A percentile compares a stretch with the other conserved stretches of the same genome.
Conservation (phyloP, 2,888 invertebrate genomes). For the Dexiosoma caninum region DNA sequence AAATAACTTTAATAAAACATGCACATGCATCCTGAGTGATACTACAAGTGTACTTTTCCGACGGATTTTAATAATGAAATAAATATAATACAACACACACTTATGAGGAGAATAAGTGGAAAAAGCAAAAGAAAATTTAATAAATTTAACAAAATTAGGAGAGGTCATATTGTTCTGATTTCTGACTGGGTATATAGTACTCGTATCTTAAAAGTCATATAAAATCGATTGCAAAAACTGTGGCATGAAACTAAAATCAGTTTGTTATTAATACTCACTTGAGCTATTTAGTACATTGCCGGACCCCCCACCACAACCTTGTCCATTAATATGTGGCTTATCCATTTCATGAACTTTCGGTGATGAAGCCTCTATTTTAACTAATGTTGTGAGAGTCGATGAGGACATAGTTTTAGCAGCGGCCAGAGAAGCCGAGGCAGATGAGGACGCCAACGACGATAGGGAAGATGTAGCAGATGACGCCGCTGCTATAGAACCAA, state of each 20-base stretch:
- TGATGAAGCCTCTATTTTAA: slow-evolving; percentile 77
- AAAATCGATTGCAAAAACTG: too few relatives aligned
- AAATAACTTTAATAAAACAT: too few relatives aligned
- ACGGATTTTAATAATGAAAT: too few relatives aligned
- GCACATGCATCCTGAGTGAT: too few relatives aligned
- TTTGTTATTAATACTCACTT: slow-evolving; percentile 24
- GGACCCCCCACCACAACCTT: slow-evolving; percentile 56
- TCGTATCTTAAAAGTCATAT: too few relatives aligned
- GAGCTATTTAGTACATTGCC: slow-evolving; percentile 68
- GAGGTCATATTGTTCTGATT: too few relatives aligned
- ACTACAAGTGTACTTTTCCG: too few relatives aligned
- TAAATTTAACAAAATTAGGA: too few relatives aligned
- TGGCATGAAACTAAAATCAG: not conserved
- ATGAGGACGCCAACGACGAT: slow-evolving; percentile 58
- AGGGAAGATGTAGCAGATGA: slow-evolving; percentile 65
- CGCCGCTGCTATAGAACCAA: slow-evolving; percentile 61
- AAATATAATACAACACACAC: too few relatives aligned
- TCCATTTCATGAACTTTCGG: slow-evolving; percentile 75
- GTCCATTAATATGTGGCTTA: slow-evolving; percentile 64
- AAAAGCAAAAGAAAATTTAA: too few relatives aligned
- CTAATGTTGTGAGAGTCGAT: slow-evolving; percentile 74
- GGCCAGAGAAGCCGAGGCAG: slow-evolving; percentile 56
- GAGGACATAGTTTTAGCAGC: slow-evolving; percentile 74
- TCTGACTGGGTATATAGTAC: too few relatives aligned
- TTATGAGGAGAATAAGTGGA: too few relatives aligned